phyloP scores from a whole-genome alignment of 2,113 vertebrate species.

The Perognathus longimembris region DNA sequence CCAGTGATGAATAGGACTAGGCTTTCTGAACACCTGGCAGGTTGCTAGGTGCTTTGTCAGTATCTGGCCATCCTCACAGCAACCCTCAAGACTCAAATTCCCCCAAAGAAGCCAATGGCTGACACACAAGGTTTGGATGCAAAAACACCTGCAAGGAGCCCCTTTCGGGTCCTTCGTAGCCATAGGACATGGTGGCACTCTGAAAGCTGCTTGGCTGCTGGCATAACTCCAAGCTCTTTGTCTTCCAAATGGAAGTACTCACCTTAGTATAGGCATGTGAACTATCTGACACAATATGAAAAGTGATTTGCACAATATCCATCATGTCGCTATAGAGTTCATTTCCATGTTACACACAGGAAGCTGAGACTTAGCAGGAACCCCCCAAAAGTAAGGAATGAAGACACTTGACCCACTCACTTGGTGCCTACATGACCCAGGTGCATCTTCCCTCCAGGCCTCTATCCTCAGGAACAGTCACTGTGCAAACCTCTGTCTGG shows the following conservation, averaged over 20 bases:
- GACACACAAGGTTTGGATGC: neutral
- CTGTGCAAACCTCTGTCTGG: too few relatives aligned
- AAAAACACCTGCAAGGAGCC: neutral
- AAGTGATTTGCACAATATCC: neutral
- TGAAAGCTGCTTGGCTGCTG: neutral
- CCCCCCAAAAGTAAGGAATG: neutral
- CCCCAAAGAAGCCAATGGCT: rapidly evolving
- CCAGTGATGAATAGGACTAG: rapidly evolving
- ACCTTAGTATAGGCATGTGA: neutral
- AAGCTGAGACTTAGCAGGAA: neutral
- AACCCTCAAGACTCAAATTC: neutral
- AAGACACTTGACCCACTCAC: too few relatives aligned
- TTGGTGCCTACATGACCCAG: rapidly evolving
- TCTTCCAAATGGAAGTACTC: neutral
- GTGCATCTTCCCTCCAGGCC: neutral
- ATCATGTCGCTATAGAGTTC: too few relatives aligned
- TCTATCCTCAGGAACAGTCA: neutral
- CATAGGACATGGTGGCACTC: neutral
- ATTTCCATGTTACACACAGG: neutral
- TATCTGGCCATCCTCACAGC: rapidly evolving
- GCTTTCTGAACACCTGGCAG: rapidly evolving
- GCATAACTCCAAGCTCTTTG: rapidly evolving
- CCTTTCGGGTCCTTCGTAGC: neutral
- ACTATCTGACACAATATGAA: neutral
- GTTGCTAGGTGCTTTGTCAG: neutral